Evolutionary conservation across 2,113 vertebrate genomes (phyloP), one percentile per base, ranked within the genome.

Genomic region (Percopsis transmontana): DNA sequence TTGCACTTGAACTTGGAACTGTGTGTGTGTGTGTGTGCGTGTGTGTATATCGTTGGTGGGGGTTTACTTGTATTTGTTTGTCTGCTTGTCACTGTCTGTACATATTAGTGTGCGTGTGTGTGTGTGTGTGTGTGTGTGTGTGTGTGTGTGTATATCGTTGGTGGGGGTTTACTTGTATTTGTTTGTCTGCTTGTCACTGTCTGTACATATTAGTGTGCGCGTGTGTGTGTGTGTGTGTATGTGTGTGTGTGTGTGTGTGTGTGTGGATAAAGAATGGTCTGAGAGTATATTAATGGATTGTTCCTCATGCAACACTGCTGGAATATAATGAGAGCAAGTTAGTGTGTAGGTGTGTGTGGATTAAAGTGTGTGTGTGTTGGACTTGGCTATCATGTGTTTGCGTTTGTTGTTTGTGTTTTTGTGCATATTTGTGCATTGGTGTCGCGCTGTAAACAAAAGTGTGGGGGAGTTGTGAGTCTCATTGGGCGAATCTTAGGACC

Each of bases 401-500:
- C 48, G 41, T 72, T 23, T 45, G 45, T n/a, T 51, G 21, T 66
- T 40, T 18, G 23, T 53, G 20, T 51, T 20, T 64, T 33, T 27
- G 57, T 40, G 24, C 40, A 42, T 41, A 13, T 20, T 20, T 42
- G 48, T 16, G 47, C 18, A 42, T 66, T 42, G 38, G 21, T 54
- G 19, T 18, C 33, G 33, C 50, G 57, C 54, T 75, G 62, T 21
- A 48, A 74, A 54, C 84, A 81, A 81, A 88, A 87, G 79, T 78
- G 71, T 76, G 83, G 83, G 72, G 77, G 81, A 81, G 77, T 75
- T 74, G 58, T 68, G 48, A 74, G 45, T 59, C 82, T 75, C 48
- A 41, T 20, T 55, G 19, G 48, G 79, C 74, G 77, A 79, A 70
- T 83, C 77, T 82, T 67, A 61, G 76, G 74, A 74, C 76, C 65